These are phyloP conservation scores for Gallirallus australis DNA, from an alignment of 2,797 vertebrate genomes.

Conservation along the genomic window DNA sequence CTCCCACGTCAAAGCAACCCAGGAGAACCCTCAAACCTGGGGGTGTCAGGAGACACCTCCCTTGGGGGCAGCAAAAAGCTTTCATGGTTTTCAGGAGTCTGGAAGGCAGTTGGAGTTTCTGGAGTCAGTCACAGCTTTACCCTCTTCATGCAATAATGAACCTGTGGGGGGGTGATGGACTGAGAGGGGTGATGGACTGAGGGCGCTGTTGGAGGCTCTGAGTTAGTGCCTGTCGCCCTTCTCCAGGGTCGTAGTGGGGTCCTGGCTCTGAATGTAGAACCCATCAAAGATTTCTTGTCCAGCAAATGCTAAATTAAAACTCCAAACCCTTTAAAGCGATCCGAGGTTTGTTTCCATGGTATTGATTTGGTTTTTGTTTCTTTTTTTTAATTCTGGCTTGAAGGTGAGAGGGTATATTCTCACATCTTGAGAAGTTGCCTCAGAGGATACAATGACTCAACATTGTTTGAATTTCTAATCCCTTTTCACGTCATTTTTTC, in stretches of 20 bases:
- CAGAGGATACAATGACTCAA: not conserved
- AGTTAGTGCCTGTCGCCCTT: not conserved
- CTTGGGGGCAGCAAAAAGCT: not conserved
- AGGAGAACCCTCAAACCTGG: not conserved
- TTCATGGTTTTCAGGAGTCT: not conserved
- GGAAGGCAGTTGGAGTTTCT: not conserved
- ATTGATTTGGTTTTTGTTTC: not conserved
- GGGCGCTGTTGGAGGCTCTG: not conserved
- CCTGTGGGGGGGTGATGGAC: not conserved
- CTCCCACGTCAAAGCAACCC: not conserved
- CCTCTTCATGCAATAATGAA: not conserved
- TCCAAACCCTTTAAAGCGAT: not conserved
- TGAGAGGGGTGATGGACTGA: not conserved
- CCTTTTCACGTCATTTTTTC: not conserved
- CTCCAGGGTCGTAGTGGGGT: not conserved
- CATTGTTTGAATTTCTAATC: not conserved
- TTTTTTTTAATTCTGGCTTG: not conserved
- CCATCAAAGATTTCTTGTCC: not conserved
- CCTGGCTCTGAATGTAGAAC: not conserved
- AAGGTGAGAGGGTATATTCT: not conserved
- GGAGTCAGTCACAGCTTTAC: not conserved
- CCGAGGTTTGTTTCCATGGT: conserved; percentile 22
- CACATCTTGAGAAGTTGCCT: not conserved
- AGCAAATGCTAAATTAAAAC: not conserved
- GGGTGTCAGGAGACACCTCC: not conserved